Evolutionary conservation across 1,140 invertebrate species (phyloP).

Genomic region (Orchesella cincta): DNA sequence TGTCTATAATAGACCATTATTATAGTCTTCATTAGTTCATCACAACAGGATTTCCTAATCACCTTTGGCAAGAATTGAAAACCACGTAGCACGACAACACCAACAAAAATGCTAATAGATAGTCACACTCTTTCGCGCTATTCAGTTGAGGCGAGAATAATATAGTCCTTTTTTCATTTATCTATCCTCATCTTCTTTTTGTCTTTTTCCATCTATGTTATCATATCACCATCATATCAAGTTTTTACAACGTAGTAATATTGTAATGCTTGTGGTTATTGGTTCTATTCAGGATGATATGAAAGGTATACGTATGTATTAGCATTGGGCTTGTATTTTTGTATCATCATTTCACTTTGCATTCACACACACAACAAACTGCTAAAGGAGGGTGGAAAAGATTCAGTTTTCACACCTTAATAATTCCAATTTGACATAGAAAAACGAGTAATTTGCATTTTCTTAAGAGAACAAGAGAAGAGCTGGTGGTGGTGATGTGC

Average conservation of each 20-base stretch:
- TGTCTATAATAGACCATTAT: neutral
- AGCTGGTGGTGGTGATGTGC: neutral
- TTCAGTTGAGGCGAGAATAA: no score
- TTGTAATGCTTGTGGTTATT: no score
- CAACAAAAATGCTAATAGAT: neutral
- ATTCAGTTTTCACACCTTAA: conserved; percentile 18
- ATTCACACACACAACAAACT: neutral
- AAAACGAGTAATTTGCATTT: conserved; percentile 14
- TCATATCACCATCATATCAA: no score
- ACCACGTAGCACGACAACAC: neutral
- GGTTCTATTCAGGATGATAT: no score
- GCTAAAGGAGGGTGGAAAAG: conserved; percentile 10
- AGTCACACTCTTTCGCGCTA: no score
- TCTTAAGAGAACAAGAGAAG: neutral
- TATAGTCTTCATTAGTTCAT: conserved; percentile 23
- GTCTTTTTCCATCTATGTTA: no score
- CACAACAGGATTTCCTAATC: conserved; percentile 28
- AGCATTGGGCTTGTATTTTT: no score
- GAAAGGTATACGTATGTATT: no score
- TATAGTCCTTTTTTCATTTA: no score
- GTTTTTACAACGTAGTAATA: no score
- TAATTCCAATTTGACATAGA: conserved; percentile 19
- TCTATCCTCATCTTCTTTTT: no score
- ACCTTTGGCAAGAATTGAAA: conserved; percentile 19
- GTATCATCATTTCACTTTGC: neutral